phyloP scores from a whole-genome alignment of 2,888 invertebrate species.

The Lasioglossum marginatum region DNA sequence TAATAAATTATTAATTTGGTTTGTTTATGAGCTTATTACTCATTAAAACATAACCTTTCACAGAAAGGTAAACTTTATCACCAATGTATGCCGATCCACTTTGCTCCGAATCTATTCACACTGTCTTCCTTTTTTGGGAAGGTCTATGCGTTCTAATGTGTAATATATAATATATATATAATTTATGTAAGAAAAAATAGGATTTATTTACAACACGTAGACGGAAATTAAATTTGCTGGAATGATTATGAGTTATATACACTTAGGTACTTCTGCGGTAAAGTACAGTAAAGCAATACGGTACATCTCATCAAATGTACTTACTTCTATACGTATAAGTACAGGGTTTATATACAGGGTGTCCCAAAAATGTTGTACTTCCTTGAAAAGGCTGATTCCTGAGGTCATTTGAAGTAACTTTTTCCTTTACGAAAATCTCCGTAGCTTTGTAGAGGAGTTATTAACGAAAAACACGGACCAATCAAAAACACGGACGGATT shows the following conservation, averaged over 20 bases:
- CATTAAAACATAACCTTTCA: background rate
- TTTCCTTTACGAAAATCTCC: too few species aligned
- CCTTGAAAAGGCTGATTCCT: too few species aligned
- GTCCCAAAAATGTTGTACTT: too few species aligned
- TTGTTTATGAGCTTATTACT: background rate
- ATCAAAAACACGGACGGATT: too few species aligned
- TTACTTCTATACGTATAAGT: too few species aligned
- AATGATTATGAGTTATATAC: background rate
- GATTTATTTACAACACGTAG: background rate
- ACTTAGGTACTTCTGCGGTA: too few species aligned
- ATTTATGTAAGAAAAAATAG: background rate
- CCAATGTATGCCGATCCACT: background rate
- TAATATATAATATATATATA: background rate
- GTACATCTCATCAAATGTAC: too few species aligned
- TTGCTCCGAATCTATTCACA: background rate
- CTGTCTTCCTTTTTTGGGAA: background rate
- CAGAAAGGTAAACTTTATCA: background rate
- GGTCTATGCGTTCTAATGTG: background rate
- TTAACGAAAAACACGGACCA: too few species aligned
- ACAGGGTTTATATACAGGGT: too few species aligned
- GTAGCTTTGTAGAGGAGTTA: too few species aligned
- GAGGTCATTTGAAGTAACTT: too few species aligned
- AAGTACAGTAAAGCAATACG: too few species aligned
- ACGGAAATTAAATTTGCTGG: background rate
- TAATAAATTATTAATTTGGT: background rate